Percentiles rank a stretch among this genome's conserved stretches.
Conservation (phyloP, 2,113 vertebrate species). For the Struthio camelus region DNA sequence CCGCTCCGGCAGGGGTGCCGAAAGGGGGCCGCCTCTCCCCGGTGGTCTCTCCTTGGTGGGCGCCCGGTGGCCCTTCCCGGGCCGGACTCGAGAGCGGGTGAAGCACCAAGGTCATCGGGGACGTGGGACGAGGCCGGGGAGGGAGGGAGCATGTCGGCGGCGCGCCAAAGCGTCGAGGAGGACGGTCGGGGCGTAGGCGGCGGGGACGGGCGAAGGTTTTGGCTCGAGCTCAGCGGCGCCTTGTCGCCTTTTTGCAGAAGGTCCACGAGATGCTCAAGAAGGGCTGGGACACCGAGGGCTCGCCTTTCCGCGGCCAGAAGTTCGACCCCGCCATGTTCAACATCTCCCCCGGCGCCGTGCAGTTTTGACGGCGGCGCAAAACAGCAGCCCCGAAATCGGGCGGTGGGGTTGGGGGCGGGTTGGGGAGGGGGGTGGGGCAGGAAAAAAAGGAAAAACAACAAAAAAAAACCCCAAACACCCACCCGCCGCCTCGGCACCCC, state of each 20-base stretch:
- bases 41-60: too few relatives aligned
- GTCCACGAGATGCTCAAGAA: conserved; percentile 99
- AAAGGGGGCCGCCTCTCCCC: too few relatives aligned
- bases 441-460: neutral
- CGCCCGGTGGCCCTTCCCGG: too few relatives aligned
- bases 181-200: too few relatives aligned
- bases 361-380: conserved; percentile 82
- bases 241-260: conserved; percentile 79
- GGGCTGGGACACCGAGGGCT: conserved; percentile 97
- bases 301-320: conserved; percentile 92
- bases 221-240: accelerated
- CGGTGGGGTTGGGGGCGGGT: too few relatives aligned
- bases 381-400: too few relatives aligned
- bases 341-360: conserved; percentile 92
- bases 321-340: conserved; percentile 98
- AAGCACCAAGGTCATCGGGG: neutral
- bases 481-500: neutral
- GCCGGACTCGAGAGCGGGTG: neutral
- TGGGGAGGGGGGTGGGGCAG: too few relatives aligned
- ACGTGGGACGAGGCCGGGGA: too few relatives aligned
- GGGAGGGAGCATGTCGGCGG: too few relatives aligned
- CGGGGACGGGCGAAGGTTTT: neutral
- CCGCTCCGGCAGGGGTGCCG: neutral
- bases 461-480: too few relatives aligned
- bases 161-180: too few relatives aligned